Base-by-base conservation (phyloP, 2,797 vertebrate genomes). In the Phrynocephalus guinanensis region DNA sequence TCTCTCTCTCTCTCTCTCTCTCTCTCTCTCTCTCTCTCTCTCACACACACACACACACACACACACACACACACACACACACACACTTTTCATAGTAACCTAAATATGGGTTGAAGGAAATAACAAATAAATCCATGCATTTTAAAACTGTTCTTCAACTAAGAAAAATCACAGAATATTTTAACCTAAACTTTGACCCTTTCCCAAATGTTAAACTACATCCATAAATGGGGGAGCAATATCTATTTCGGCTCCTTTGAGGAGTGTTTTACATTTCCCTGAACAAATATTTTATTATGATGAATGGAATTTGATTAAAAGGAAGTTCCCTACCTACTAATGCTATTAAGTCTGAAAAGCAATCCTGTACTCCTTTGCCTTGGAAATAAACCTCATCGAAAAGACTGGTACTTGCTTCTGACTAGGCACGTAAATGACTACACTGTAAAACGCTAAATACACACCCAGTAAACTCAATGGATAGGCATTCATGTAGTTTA, bases 71-170 rank as follows among this genome's bases (percentile, higher is more conserved):
- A 56, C 8, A 56, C 8, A 56, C 8, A 56, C 8, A 56, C 8
- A 56, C 8, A 56, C 8, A 56, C 95, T 95, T 96, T 96, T 89
- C 94, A 94, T 94, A 95, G 91, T 82, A 91, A 92, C 89, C 93
- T 92, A 94, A 95, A 96, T 92, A 91, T 93, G 92, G 93, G 93
- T 89, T 18, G 83, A 86, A 93, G 93, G 92, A 79, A 91, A 95
- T 90, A 93, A 94, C 92, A 95, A 96, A 96, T 94, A 94, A 94
- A 91, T 93, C 87, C 77, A 92, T 94, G 94, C 94, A 94, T 96
- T 96, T 94, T 91, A 96, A 95, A 95, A 91, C 91, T 90, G 81
- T 88, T 75, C 87, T 92, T 93, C 73, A 44, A 2, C 91, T 95
- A 92, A 82, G 89, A 91, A 78, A 83, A 79, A 75, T 83, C 90